Percentiles rank a stretch among this genome's conserved stretches.
phyloP scores from a whole-genome alignment of 2,888 invertebrate species.

The Lasioglossum villosulum region DNA sequence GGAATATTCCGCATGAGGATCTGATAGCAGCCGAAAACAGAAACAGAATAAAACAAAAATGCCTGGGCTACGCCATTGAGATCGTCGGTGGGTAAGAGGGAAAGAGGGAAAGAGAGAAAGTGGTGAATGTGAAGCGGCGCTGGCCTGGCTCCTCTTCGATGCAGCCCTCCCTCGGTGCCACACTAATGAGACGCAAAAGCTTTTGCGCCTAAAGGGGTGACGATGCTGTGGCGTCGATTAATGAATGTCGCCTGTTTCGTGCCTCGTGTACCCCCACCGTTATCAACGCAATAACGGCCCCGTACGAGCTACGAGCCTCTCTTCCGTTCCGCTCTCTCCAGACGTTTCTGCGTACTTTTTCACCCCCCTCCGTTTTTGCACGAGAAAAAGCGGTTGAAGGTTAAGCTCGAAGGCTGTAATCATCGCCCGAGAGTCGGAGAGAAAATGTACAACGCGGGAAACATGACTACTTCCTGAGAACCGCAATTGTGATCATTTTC shows the following conservation, averaged over 20 bases:
- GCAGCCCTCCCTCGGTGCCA: constrained; percentile 58
- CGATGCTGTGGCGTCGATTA: constrained; percentile 66
- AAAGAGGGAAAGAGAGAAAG: constrained; percentile 1
- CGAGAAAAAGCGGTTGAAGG: constrained; percentile 3
- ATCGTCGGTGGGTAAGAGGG: too few species aligned
- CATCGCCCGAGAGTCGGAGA: not conserved
- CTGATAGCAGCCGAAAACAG: not conserved
- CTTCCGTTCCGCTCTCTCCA: constrained; percentile 7
- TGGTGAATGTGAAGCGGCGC: constrained; percentile 49
- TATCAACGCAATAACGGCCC: constrained; percentile 62
- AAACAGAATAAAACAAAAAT: constrained; percentile 18
- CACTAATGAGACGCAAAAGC: constrained; percentile 69
- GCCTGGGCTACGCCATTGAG: constrained; percentile 43
- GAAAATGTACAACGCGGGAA: not conserved
- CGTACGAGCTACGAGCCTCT: constrained; percentile 25
- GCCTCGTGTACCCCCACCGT: constrained; percentile 36
- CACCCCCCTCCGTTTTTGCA: not conserved
- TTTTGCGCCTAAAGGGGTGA: constrained; percentile 66
- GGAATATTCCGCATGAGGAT: not conserved
- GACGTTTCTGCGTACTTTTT: constrained; percentile 13
- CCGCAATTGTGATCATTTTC: not conserved
- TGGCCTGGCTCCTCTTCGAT: constrained; percentile 48
- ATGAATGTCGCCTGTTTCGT: constrained; percentile 64
- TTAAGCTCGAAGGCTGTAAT: constrained; percentile 36
- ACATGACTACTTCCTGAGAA: not conserved